phyloP scores from a whole-genome alignment of 2,113 vertebrate species.

The Accipiter virgatus region DNA sequence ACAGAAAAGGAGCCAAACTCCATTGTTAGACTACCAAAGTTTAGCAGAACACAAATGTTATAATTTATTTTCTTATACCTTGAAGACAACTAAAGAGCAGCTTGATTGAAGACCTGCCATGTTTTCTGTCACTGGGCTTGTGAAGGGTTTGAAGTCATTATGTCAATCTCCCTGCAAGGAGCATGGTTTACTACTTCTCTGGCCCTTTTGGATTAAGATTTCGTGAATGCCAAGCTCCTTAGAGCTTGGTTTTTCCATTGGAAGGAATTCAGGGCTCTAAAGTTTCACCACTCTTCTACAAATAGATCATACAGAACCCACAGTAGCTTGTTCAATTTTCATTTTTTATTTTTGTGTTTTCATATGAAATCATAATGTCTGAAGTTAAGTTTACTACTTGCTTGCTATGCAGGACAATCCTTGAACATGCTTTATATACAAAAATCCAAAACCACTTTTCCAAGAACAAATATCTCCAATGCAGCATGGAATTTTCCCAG shows the following conservation, averaged over 20 bases:
- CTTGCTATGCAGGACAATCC: not conserved
- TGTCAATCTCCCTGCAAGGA: not conserved
- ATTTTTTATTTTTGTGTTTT: not conserved
- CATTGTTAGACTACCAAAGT: not conserved
- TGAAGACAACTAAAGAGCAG: not conserved
- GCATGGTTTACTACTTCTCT: not conserved
- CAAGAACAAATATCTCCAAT: not conserved
- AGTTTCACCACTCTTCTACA: conserved; percentile 45
- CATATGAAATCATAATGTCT: not conserved
- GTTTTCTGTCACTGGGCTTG: conserved; percentile 1
- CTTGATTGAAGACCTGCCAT: not conserved
- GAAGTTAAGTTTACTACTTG: not conserved
- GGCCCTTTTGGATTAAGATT: conserved; percentile 14
- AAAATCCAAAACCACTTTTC: not conserved
- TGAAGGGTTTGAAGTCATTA: conserved; percentile 30
- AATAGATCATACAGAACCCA: not conserved
- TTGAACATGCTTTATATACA: not conserved
- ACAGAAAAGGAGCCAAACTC: not conserved
- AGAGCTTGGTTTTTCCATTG: conserved; percentile 24
- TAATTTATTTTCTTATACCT: not conserved
- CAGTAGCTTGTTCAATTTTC: not conserved
- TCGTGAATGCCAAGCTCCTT: conserved; percentile 13
- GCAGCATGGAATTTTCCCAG: not conserved
- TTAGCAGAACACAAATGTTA: not conserved
- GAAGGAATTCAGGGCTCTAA: conserved; percentile 39